Base-by-base conservation (phyloP, 2,888 invertebrate genomes). In the Leucophora obtusa region DNA sequence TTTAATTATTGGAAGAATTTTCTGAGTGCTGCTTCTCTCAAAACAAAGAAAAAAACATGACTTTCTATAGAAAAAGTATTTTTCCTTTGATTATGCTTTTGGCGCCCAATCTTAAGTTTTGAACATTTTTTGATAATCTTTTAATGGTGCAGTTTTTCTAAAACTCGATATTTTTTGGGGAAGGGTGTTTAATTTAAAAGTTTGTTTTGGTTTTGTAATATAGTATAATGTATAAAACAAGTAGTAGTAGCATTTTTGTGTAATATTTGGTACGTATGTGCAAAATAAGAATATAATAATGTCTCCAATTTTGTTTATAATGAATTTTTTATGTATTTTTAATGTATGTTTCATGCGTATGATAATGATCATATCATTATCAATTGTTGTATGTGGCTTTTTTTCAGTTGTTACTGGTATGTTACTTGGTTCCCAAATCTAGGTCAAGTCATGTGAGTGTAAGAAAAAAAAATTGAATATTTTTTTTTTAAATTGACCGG, bases 281-380 rank as follows among this genome's bases (percentile, higher is more conserved):
- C 43, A 47, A 47, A 47, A 47, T 14, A 47, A 47, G 43, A 47
- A 47, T 47, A 47, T n/a, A 47, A 47, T 47, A 47, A 35, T 59
- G 38, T 38, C 15, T 17, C 35, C 10, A 66, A 51, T 60, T 38
- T 18, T 17, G 15, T 58, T 60, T 62, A 47, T 70, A 69, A 70
- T 76, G 66, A 60, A 28, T 15, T 17, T 70, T 70, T 70, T 71
- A 71, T 68, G 65, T 65, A 63, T 73, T 76, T 71, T 65, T 70
- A 69, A 71, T 68, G 63, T 59, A 38, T 47, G 50, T 53, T 74
- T 53, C 69, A 66, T 65, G 79, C 62, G 59, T 47, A 11, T 56
- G 75, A 79, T 75, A 62, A 58, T 53, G 50, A 74, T 74, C 74
- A 51, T 38, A 70, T 66, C 18, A 65, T 70, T 35, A 59, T 65